phyloP scores from a whole-genome alignment of 2,888 invertebrate genomes.

The Bombyx huttoni region DNA sequence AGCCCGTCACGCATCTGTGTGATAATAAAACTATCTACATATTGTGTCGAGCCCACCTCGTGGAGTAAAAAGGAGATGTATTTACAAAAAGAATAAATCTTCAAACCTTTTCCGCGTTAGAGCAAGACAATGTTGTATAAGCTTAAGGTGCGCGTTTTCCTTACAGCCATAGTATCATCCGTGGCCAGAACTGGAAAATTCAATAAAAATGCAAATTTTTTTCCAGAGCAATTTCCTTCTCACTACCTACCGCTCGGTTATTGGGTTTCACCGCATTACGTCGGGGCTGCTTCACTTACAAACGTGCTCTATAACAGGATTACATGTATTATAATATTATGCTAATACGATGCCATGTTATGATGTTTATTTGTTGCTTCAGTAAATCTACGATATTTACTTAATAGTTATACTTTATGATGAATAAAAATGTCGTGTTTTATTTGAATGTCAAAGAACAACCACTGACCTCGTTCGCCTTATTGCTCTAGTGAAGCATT shows the following conservation, averaged over 20 bases:
- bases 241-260: slow-evolving; percentile 45
- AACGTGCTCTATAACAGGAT: background rate
- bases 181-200: slow-evolving; percentile 62
- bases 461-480: too few species aligned
- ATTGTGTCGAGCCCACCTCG: too few species aligned
- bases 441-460: too few species aligned
- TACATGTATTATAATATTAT: background rate
- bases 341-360: background rate
- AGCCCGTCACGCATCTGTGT: too few species aligned
- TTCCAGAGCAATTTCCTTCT: slow-evolving; percentile 56
- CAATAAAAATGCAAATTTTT: slow-evolving; percentile 69
- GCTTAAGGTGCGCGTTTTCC: slow-evolving; percentile 50
- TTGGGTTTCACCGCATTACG: slow-evolving; percentile 55
- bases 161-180: slow-evolving; percentile 57
- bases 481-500: too few species aligned
- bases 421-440: too few species aligned
- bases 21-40: too few species aligned
- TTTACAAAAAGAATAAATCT: too few species aligned
- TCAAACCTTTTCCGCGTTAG: background rate
- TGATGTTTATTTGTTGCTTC: background rate
- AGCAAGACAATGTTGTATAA: slow-evolving; percentile 14
- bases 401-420: too few species aligned
- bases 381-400: background rate
- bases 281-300: slow-evolving; percentile 23
- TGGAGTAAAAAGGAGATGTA: too few species aligned